These are phyloP conservation scores for Synergus japonicus DNA, from an alignment of 2,888 invertebrate genomes.

Conservation along the genomic window DNA sequence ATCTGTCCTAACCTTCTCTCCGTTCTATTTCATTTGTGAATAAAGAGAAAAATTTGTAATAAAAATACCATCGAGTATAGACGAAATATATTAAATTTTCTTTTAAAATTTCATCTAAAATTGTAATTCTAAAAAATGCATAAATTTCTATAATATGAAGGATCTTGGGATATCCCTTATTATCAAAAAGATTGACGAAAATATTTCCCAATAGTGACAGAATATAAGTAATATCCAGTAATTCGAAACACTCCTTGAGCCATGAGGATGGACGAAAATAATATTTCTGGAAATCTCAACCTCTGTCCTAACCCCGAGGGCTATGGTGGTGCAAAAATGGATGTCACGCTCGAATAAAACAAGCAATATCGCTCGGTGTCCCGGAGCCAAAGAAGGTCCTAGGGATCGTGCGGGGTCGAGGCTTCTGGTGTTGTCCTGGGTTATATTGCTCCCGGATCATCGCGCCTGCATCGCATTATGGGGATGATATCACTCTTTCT, in stretches of 20 bases:
- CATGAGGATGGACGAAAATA: slow-evolving; percentile 17
- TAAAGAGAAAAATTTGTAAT: neutral
- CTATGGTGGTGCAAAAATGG: slow-evolving; percentile 64
- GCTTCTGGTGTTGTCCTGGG: slow-evolving; percentile 46
- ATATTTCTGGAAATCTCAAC: slow-evolving; percentile 37
- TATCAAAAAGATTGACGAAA: too few species aligned
- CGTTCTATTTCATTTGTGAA: neutral
- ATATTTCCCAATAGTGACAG: neutral
- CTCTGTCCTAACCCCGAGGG: slow-evolving; percentile 8
- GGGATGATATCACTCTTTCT: slow-evolving; percentile 73
- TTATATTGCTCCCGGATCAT: slow-evolving; percentile 75
- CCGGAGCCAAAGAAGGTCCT: slow-evolving; percentile 70
- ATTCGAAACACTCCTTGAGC: slow-evolving; percentile 12
- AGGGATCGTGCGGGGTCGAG: slow-evolving; percentile 56
- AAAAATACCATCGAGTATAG: too few species aligned
- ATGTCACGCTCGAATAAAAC: slow-evolving; percentile 76
- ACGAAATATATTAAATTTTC: too few species aligned
- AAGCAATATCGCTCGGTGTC: slow-evolving; percentile 75
- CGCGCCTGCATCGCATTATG: slow-evolving; percentile 75
- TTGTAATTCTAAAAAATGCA: too few species aligned
- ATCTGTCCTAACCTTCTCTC: neutral
- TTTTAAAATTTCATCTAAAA: too few species aligned
- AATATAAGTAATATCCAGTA: neutral
- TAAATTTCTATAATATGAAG: too few species aligned
- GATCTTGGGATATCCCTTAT: too few species aligned